Conservation (phyloP, 2,113 vertebrate genomes). For the Odontesthes bonariensis region DNA sequence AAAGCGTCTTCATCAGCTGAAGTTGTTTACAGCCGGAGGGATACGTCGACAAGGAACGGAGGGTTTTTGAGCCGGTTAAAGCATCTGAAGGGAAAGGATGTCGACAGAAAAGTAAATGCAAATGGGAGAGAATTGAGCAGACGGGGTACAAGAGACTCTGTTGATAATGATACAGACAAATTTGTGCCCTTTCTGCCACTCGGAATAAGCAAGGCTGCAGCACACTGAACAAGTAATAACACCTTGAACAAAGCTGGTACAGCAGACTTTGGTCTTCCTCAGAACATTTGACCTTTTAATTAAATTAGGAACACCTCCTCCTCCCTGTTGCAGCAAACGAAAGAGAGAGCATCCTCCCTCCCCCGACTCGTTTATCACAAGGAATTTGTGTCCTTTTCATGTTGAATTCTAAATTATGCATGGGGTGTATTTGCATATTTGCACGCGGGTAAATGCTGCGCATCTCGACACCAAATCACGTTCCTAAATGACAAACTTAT, state of each 20-base stretch:
- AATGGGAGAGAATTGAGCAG: conserved; percentile 38
- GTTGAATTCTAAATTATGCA: conserved; percentile 62
- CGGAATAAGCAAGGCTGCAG: background rate
- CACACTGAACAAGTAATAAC: background rate
- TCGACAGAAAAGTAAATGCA: conserved; percentile 42
- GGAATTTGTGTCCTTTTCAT: conserved; percentile 56
- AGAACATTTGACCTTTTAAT: conserved; percentile 52
- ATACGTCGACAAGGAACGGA: conserved; percentile 36
- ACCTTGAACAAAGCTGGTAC: background rate
- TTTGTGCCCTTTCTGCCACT: conserved; percentile 13
- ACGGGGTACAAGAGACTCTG: background rate
- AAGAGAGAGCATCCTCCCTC: conserved; percentile 13
- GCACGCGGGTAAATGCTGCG: conserved; percentile 34
- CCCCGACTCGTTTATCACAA: conserved; percentile 43
- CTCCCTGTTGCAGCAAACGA: conserved; percentile 6
- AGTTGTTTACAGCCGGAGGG: conserved; percentile 50
- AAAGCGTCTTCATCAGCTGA: conserved; percentile 20
- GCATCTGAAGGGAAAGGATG: conserved; percentile 37
- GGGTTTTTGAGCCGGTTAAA: conserved; percentile 59
- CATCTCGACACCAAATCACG: conserved; percentile 37
- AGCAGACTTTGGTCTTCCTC: background rate
- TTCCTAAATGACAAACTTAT: conserved; percentile 38
- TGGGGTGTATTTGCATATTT: conserved; percentile 58
- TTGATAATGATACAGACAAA: conserved; percentile 10
- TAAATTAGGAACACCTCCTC: conserved; percentile 36